Evolutionary conservation across 1,140 invertebrate species (phyloP).

Genomic region (Caerostris darwini): DNA sequence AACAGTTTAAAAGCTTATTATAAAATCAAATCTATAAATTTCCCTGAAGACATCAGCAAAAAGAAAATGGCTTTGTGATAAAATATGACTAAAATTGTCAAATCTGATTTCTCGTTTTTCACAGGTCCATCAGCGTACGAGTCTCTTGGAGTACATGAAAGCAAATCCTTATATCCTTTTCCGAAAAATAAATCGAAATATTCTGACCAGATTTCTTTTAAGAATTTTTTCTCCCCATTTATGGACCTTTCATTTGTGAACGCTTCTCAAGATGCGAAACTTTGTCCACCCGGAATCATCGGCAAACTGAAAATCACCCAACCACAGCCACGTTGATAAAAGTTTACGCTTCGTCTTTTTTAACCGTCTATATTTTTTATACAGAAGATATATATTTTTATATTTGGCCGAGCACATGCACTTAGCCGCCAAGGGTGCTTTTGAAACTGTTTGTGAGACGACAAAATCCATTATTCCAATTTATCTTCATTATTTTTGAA

Average conservation of each 20-base stretch:
- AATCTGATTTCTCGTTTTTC: too few relatives aligned
- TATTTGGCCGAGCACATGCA: conserved; percentile 65
- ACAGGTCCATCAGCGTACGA: too few relatives aligned
- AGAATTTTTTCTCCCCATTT: background rate
- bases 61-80: conserved; percentile 49
- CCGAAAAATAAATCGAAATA: conserved; percentile 5
- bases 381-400: conserved; percentile 64
- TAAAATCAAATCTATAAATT: too few relatives aligned
- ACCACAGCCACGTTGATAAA: conserved; percentile 58
- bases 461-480: conserved; percentile 59
- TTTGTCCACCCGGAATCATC: conserved; percentile 54
- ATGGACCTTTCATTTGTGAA: conserved; percentile 62
- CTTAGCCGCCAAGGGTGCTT: conserved; percentile 66
- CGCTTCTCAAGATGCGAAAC: conserved; percentile 24
- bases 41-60: background rate
- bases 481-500: too few relatives aligned
- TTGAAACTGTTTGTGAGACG: conserved; percentile 61
- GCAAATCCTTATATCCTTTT: background rate
- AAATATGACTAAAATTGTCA: background rate
- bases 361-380: conserved; percentile 59
- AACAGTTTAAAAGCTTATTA: too few relatives aligned
- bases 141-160: background rate
- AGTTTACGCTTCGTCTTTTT: conserved; percentile 67
- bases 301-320: conserved; percentile 50
- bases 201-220: conserved; percentile 6